A percentile compares a stretch with the other conserved stretches of the same genome.
These are phyloP conservation scores for Percopsis transmontana DNA, from an alignment of 2,113 vertebrate genomes.

Conservation along the genomic window DNA sequence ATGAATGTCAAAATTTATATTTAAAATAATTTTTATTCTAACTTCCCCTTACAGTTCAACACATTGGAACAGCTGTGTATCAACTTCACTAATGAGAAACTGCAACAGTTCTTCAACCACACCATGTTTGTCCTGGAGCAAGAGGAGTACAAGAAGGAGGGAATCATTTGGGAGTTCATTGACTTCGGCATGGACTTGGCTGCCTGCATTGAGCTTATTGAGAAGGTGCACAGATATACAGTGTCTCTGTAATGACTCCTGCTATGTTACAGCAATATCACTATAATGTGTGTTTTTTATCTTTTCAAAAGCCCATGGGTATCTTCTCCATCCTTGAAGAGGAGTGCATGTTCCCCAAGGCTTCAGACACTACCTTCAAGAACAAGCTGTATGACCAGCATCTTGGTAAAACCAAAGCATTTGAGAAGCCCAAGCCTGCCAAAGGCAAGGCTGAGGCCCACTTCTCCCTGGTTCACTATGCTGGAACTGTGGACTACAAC, in stretches of 20 bases:
- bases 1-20: too few species aligned
- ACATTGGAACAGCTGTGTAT: constrained; percentile 78
- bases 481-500: constrained; percentile 86
- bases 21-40: too few species aligned
- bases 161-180: constrained; percentile 89
- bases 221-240: constrained; percentile 74
- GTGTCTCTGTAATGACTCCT: too few species aligned
- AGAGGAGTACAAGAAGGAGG: constrained; percentile 88
- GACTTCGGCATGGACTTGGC: constrained; percentile 90
- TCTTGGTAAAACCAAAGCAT: constrained; percentile 3
- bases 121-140: constrained; percentile 86
- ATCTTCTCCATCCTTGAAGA: constrained; percentile 50
- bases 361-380: constrained; percentile 76
- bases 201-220: constrained; percentile 90
- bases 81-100: constrained; percentile 90
- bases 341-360: constrained; percentile 45
- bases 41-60: too few species aligned
- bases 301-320: constrained; percentile 47
- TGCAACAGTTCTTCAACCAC: constrained; percentile 91
- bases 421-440: constrained; percentile 80
- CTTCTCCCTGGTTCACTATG: constrained; percentile 83
- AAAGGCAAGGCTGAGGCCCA: constrained; percentile 85
- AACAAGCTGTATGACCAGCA: constrained; percentile 36
- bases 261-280: too few species aligned
- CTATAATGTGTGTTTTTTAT: too few species aligned